Evolutionary conservation across 2,888 invertebrate genomes (phyloP), one percentile per base, ranked within the genome.

Genomic region (Lamellibrachia satsuma): DNA sequence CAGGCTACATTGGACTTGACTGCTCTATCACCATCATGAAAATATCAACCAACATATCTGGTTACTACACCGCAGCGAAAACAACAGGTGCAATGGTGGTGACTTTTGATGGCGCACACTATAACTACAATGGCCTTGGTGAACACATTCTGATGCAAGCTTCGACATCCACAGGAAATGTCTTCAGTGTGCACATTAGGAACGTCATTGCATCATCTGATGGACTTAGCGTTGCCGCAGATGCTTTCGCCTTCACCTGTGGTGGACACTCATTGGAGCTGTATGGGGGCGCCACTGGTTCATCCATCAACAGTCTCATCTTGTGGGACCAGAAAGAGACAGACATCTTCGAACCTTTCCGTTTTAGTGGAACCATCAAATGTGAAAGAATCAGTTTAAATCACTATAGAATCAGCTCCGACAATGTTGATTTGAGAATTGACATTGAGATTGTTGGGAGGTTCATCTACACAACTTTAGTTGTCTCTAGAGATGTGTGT

Each of bases 1-100:
- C 92, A 39, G 93, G 93, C 11, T 92, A 52, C 22, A n/a, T 91
- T 9, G 93, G 91, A 27, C 22, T 91, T n/a, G 92, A 92, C 51
- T 91, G 91, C 22, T 92, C 91, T 7, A 91, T 92, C 52, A 39
- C 15, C 39, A 52, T 92, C 75, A 75, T 75, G 75, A 75, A 3
- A 75, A 6, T 75, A 75, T 6, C 75, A 75, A 75, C 15, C n/a
- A 15, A 22, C 4, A n/a, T 75, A 0, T 2, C 75, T 15, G 75
- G 75, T 75, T 22, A 22, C 6, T n/a, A 75, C 75, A 75, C 75
- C 75, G 75, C 75, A 22, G 2, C 75, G 22, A 75, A 15, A 4
- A 75, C 22, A 75, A 75, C 75, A 75, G 75, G 75, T 22, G 75
- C 22, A 75, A 22, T 75, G 75, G 4, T 75, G 75, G 75, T 75